A percentile compares a stretch with the other conserved stretches of the same genome.
Evolutionary conservation across 2,113 vertebrate species (phyloP).

Genomic region (Amia ocellicauda): DNA sequence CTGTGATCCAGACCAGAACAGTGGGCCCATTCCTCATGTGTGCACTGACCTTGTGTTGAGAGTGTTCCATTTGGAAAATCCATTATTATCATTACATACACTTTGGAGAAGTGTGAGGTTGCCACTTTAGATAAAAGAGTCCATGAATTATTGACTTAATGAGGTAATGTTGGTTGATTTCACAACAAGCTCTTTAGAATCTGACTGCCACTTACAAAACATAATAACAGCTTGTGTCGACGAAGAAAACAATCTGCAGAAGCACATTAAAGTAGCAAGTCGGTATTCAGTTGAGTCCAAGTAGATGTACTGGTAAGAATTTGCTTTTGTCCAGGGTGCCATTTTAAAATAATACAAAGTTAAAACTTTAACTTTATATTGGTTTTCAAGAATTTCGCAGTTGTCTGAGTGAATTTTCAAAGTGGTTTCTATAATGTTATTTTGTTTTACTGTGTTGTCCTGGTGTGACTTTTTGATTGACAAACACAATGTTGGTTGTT

Average conservation of each 20-base stretch:
- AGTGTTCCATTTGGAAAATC: slow-evolving; percentile 78
- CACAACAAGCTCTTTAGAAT: slow-evolving; percentile 67
- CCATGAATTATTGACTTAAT: slow-evolving; percentile 88
- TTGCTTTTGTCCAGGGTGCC: neutral
- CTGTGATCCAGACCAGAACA: slow-evolving; percentile 70
- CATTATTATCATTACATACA: slow-evolving; percentile 81
- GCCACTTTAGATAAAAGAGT: slow-evolving; percentile 84
- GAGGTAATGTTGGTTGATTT: slow-evolving; percentile 80
- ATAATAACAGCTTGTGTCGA: slow-evolving; percentile 47
- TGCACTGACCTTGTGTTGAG: slow-evolving; percentile 69
- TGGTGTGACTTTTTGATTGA: too few relatives aligned
- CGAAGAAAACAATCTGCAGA: slow-evolving; percentile 28
- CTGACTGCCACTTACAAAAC: slow-evolving; percentile 60
- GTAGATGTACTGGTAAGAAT: neutral
- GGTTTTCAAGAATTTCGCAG: too few relatives aligned
- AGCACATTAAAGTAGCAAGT: slow-evolving; percentile 34
- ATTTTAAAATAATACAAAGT: too few relatives aligned
- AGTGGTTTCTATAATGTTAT: too few relatives aligned
- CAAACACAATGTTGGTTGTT: too few relatives aligned
- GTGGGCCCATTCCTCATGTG: slow-evolving; percentile 62
- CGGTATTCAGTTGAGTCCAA: neutral
- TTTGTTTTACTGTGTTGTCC: too few relatives aligned
- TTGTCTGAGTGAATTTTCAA: too few relatives aligned
- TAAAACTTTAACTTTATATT: too few relatives aligned
- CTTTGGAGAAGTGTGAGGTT: slow-evolving; percentile 78